phyloP scores from a whole-genome alignment of 2,113 vertebrate genomes.

The Xyliphius kryptos region DNA sequence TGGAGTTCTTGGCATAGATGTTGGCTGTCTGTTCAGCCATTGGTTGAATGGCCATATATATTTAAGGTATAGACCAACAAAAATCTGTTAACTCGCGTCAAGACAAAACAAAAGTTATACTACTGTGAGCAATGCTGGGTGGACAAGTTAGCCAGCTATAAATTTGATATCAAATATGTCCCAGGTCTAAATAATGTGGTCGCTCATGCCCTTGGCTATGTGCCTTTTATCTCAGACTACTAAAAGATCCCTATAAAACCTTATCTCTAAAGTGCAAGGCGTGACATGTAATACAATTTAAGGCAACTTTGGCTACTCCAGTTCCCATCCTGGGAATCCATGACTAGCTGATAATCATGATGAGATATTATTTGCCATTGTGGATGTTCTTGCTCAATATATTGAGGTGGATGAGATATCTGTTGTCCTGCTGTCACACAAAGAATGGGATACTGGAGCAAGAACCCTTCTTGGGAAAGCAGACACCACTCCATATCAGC shows the following conservation, averaged over 20 bases:
- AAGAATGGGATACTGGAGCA: too few relatives aligned
- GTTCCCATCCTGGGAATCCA: too few relatives aligned
- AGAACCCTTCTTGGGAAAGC: too few relatives aligned
- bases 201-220: neutral
- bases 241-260: neutral
- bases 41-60: neutral
- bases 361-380: too few relatives aligned
- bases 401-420: too few relatives aligned
- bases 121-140: neutral
- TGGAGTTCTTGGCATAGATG: neutral
- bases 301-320: too few relatives aligned
- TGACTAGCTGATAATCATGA: too few relatives aligned
- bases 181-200: too few relatives aligned
- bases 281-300: too few relatives aligned
- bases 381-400: too few relatives aligned
- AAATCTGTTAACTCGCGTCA: neutral
- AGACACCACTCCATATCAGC: neutral
- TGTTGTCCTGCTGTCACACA: too few relatives aligned
- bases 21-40: neutral
- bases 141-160: neutral
- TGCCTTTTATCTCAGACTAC: neutral
- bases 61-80: slow-evolving; percentile 1
- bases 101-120: neutral
- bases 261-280: too few relatives aligned
- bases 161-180: neutral